phyloP scores from a whole-genome alignment of 2,888 invertebrate genomes.

The Drosophila meridiana region DNA sequence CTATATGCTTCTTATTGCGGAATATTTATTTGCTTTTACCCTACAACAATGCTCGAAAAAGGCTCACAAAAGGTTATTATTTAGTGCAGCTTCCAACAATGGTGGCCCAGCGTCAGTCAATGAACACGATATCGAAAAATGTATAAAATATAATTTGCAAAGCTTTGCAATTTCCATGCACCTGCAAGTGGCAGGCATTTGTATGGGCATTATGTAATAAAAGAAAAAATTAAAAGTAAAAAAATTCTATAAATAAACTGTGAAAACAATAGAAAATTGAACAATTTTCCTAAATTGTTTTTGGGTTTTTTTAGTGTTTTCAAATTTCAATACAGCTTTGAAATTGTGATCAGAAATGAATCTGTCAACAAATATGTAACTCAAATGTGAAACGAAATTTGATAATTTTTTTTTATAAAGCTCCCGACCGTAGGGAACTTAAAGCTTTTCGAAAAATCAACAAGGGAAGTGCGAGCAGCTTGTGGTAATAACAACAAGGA shows the following conservation, averaged over 20 bases:
- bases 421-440: conserved; percentile 14
- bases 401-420: conserved; percentile 10
- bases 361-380: conserved; percentile 14
- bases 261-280: conserved; percentile 1
- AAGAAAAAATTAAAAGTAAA: not conserved
- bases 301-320: not conserved
- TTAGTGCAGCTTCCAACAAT: conserved; percentile 43
- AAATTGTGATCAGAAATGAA: conserved; percentile 3
- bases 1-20: conserved; percentile 6
- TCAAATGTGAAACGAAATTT: conserved; percentile 8
- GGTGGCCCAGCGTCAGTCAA: conserved; percentile 9
- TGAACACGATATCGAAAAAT: conserved; percentile 22
- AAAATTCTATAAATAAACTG: not conserved
- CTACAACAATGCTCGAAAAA: not conserved
- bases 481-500: not conserved
- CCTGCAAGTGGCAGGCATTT: conserved; percentile 26
- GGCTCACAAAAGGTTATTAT: conserved; percentile 49
- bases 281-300: not conserved
- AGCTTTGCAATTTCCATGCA: conserved; percentile 19
- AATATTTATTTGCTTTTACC: conserved; percentile 11
- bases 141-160: conserved; percentile 40
- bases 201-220: not conserved
- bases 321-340: not conserved
- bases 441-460: not conserved
- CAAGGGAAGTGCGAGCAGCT: conserved; percentile 12